These are phyloP conservation scores for Tiliacea citrago DNA, from an alignment of 2,888 invertebrate genomes.

Conservation along the genomic window DNA sequence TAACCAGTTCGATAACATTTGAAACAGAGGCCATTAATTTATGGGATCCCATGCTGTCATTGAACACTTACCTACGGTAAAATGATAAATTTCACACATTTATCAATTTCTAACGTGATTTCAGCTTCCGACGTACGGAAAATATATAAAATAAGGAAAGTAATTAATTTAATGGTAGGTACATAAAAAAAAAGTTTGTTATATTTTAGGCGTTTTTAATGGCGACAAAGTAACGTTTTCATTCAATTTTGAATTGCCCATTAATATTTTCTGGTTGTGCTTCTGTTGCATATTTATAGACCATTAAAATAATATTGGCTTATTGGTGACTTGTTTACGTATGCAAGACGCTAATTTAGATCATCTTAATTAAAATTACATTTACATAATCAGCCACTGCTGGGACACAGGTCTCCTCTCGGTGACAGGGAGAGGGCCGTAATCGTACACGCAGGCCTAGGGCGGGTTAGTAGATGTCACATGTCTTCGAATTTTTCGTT, in stretches of 20 bases:
- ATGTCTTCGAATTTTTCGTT: too few species aligned
- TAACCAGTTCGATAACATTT: slow-evolving; percentile 56
- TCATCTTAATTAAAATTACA: slow-evolving; percentile 11
- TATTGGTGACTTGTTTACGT: slow-evolving; percentile 34
- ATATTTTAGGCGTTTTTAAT: slow-evolving; percentile 51
- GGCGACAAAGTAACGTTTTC: slow-evolving; percentile 66
- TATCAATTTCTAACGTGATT: slow-evolving; percentile 65
- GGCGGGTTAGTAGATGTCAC: too few species aligned
- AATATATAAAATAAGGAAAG: slow-evolving; percentile 61
- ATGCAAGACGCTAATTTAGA: slow-evolving; percentile 24
- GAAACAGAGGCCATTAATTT: slow-evolving; percentile 55
- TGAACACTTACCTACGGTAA: slow-evolving; percentile 68
- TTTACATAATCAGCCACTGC: not conserved
- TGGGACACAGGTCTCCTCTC: too few species aligned
- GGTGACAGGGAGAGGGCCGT: too few species aligned
- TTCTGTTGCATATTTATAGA: slow-evolving; percentile 30
- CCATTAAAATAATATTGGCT: slow-evolving; percentile 21
- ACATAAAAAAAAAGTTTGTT: slow-evolving; percentile 62
- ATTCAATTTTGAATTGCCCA: slow-evolving; percentile 26
- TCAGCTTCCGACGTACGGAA: slow-evolving; percentile 70
- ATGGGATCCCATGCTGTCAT: slow-evolving; percentile 50
- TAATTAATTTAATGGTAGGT: slow-evolving; percentile 46
- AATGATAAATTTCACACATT: slow-evolving; percentile 73
- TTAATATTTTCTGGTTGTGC: slow-evolving; percentile 55
- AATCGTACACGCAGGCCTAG: too few species aligned